Evolutionary conservation across 1,140 invertebrate species (phyloP), one percentile per base, ranked within the genome.

Genomic region (Nymphalis io): DNA sequence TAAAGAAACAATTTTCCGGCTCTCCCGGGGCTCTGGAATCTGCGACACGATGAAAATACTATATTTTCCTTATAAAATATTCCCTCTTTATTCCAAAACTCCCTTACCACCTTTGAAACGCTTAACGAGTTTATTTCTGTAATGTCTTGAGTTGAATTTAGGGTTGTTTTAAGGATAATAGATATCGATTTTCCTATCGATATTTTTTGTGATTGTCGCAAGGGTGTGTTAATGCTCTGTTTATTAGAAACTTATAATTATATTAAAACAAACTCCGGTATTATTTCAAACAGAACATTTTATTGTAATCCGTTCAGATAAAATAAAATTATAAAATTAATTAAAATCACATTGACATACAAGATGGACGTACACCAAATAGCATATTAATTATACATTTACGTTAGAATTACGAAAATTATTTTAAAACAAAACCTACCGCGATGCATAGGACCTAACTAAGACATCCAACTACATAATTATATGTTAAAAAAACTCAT

Each of bases 271-370:
- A 90, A 90, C 82, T 75, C 81, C 72, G 44, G 67, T 72, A 69
- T 81, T 88, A 89, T 88, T 89, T 91, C 85, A 91, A 91, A 91
- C 89, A 91, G 89, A 91, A 91, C 89, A 91, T 91, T 91, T 91
- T 91, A 91, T 91, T 91, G 85, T 87, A 90, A 89, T 89, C 85
- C 88, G 88, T 89, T 88, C 76, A 86, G 84, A 88, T 68, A 76
- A 89, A 87, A 88, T 77, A 74, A 67, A 73, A 81, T 87, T 73
- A 70, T 64, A 73, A 64, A 66, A 73, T 88, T 88, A 88, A 80
- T 74, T 68, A 73, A 83, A 89, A 91, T 91, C 86, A 91, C 87
- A 88, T 87, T 87, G 85, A 91, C 85, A 91, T 89, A 88, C 88
- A 88, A 81, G 84, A 88, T 89, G 89, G 87, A 88, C 87, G 89